Conservation (phyloP, 2,113 vertebrate species). For the Platichthys flesus region DNA sequence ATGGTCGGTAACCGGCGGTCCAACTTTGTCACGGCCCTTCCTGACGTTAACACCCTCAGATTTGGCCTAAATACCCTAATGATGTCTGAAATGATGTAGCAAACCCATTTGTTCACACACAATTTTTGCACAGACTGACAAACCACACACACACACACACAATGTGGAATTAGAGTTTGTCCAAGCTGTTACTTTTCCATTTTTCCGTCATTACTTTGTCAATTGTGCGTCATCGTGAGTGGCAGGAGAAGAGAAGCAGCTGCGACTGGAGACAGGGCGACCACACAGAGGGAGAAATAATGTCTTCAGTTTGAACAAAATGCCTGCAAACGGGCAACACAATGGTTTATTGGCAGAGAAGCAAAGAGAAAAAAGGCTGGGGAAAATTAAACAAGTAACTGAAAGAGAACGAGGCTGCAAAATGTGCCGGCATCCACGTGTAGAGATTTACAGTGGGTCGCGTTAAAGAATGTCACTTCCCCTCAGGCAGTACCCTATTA, state of each 20-base stretch:
- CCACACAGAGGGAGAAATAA: constrained; percentile 25
- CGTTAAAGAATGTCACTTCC: constrained; percentile 37
- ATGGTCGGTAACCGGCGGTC: constrained; percentile 36
- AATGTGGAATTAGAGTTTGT: constrained; percentile 3
- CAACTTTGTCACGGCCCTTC: constrained; percentile 17
- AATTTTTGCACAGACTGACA: background rate
- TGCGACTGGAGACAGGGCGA: constrained; percentile 19
- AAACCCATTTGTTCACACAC: constrained; percentile 25
- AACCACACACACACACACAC: constrained; percentile 1
- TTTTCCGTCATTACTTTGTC: background rate
- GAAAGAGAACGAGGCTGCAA: background rate
- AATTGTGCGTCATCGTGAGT: background rate
- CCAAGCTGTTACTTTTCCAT: constrained; percentile 14
- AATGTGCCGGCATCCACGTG: background rate
- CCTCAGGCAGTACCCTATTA: constrained; percentile 22
- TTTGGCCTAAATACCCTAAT: background rate
- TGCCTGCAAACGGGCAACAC: constrained; percentile 20
- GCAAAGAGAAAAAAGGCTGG: background rate
- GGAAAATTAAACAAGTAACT: constrained; percentile 14
- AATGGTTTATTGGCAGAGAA: constrained; percentile 4
- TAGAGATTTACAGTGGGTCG: constrained; percentile 37
- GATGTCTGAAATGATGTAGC: constrained; percentile 24
- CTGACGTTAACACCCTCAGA: constrained; percentile 22
- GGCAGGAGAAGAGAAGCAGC: constrained; percentile 18
- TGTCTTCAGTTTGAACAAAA: constrained; percentile 29